Evolutionary conservation across 2,113 vertebrate species (phyloP).

Genomic region (Pomatorhinus ruficollis): DNA sequence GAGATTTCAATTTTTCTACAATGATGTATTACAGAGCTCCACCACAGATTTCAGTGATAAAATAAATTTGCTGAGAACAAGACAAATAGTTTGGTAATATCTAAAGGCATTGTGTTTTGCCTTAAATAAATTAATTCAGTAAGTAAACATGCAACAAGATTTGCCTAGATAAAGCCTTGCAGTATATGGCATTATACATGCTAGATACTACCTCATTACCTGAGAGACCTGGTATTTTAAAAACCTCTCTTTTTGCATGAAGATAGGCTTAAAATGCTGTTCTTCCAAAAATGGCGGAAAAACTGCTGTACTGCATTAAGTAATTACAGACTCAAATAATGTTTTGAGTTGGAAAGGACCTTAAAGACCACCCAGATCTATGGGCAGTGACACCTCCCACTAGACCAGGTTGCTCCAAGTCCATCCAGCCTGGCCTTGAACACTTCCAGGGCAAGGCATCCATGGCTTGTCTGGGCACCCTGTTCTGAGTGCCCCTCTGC

Average conservation of each 20-base stretch:
- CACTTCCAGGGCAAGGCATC: background rate
- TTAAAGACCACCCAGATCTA: background rate
- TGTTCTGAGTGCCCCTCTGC: background rate
- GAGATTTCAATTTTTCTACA: background rate
- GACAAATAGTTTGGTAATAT: background rate
- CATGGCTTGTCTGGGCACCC: fast-evolving
- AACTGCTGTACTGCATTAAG: background rate
- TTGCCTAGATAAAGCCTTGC: background rate
- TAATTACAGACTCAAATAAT: background rate
- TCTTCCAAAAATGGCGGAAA: background rate
- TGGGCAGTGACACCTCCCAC: background rate
- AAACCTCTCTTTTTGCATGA: background rate
- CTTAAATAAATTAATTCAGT: background rate
- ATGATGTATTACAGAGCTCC: background rate
- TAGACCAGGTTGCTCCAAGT: background rate
- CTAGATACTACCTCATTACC: background rate
- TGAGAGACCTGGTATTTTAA: background rate
- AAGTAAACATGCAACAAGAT: background rate
- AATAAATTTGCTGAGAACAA: background rate
- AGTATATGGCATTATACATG: background rate
- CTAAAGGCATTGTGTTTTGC: background rate
- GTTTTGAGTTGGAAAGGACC: background rate
- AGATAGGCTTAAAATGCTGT: background rate
- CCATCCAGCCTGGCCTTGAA: background rate
- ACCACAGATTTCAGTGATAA: background rate